Evolutionary conservation across 2,113 vertebrate species (phyloP).

Genomic region (Halcyon malimbica): DNA sequence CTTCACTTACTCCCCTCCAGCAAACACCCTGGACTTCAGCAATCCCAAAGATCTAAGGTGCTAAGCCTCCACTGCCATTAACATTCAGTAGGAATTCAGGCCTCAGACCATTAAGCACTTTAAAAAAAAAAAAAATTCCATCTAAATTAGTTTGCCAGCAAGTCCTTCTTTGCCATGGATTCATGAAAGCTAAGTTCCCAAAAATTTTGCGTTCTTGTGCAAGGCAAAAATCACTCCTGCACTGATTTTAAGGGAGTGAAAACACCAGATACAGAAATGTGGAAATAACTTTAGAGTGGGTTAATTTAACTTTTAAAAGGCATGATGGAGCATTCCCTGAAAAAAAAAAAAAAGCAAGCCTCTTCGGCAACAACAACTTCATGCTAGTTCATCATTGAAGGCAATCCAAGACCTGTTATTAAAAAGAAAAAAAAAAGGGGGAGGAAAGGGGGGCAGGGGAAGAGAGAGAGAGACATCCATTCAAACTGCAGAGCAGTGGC

Average conservation of each 20-base stretch:
- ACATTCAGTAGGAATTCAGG: constrained; percentile 39
- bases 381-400: not conserved
- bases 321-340: rapidly evolving
- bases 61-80: constrained; percentile 41
- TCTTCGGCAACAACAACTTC: not conserved
- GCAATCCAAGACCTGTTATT: not conserved
- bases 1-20: not conserved
- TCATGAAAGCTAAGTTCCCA: not conserved
- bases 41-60: constrained; percentile 42
- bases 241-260: not conserved
- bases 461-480: not conserved
- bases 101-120: not conserved
- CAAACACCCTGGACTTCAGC: not conserved
- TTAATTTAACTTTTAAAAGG: not conserved
- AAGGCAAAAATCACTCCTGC: not conserved
- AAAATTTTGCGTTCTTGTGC: not conserved
- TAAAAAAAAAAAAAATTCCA: not conserved
- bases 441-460: too few species aligned
- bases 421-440: not conserved
- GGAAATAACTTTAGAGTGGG: not conserved
- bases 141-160: constrained; percentile 11
- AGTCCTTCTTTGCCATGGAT: not conserved
- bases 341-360: not conserved
- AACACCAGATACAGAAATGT: not conserved
- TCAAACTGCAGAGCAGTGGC: not conserved